These are phyloP conservation scores for Tapirus terrestris DNA, from an alignment of 2,113 vertebrate species.

Conservation along the genomic window DNA sequence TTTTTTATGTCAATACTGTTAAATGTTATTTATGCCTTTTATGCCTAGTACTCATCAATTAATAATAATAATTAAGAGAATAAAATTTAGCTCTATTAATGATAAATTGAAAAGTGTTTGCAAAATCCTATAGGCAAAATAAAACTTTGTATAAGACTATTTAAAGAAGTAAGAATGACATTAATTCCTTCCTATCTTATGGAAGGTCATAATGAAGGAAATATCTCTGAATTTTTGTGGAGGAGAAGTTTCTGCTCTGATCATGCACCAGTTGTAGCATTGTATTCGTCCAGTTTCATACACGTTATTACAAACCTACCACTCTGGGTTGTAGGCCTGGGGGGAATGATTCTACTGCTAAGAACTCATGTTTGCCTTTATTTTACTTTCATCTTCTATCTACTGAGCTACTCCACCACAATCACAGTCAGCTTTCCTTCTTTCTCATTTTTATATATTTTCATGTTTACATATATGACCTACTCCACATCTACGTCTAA, in stretches of 20 bases:
- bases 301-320: neutral
- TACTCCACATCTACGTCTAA: neutral
- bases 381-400: neutral
- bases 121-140: neutral
- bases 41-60: neutral
- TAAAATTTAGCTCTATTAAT: neutral
- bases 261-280: fast-evolving
- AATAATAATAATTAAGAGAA: neutral
- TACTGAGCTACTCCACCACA: too few species aligned
- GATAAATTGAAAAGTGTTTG: neutral
- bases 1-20: neutral
- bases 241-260: too few species aligned
- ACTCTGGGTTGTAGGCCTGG: neutral
- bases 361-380: too few species aligned
- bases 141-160: neutral
- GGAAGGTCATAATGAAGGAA: neutral
- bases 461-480: neutral
- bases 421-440: neutral
- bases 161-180: neutral
- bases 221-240: neutral
- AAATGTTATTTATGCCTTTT: neutral
- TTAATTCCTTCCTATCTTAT: neutral
- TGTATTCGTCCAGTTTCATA: neutral
- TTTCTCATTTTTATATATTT: neutral
- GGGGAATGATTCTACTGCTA: neutral